phyloP scores from a whole-genome alignment of 2,888 invertebrate species.

The Orchestes rusci region DNA sequence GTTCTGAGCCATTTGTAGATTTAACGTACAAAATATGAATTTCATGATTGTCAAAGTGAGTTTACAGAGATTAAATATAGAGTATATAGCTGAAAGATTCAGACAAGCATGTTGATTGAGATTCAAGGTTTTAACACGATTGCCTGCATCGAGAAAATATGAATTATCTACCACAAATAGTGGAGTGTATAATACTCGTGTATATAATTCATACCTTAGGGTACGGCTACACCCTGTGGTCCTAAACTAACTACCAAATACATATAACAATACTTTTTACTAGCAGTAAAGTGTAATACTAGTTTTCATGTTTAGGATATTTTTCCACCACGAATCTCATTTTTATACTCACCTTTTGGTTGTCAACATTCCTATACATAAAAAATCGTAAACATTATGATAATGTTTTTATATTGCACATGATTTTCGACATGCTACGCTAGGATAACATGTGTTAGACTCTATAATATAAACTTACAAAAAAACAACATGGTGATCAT shows the following conservation, averaged over 20 bases:
- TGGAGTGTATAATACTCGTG: too few relatives aligned
- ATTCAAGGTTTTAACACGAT: constrained; percentile 28
- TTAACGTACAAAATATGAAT: too few relatives aligned
- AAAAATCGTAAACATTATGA: too few relatives aligned
- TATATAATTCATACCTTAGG: constrained; percentile 38
- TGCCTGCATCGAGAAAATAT: constrained; percentile 31
- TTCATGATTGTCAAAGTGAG: constrained; percentile 45
- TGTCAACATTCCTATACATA: too few relatives aligned
- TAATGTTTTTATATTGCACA: too few relatives aligned
- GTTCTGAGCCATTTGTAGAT: too few relatives aligned
- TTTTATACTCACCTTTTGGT: constrained; percentile 15
- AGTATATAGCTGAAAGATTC: constrained; percentile 30
- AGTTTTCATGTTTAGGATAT: too few relatives aligned
- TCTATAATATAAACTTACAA: constrained; percentile 41
- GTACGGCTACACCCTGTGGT: constrained; percentile 46
- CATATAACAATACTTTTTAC: constrained; percentile 35
- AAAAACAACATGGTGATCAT: constrained; percentile 38
- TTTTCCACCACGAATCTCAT: background rate
- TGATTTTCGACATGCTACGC: too few relatives aligned
- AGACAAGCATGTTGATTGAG: constrained; percentile 32
- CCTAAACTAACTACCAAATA: constrained; percentile 41
- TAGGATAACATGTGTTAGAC: constrained; percentile 33
- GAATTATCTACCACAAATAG: constrained; percentile 19
- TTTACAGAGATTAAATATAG: constrained; percentile 4
- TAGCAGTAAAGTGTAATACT: constrained; percentile 37